Evolutionary conservation across 2,888 invertebrate species (phyloP).

Genomic region (Noctua janthe): DNA sequence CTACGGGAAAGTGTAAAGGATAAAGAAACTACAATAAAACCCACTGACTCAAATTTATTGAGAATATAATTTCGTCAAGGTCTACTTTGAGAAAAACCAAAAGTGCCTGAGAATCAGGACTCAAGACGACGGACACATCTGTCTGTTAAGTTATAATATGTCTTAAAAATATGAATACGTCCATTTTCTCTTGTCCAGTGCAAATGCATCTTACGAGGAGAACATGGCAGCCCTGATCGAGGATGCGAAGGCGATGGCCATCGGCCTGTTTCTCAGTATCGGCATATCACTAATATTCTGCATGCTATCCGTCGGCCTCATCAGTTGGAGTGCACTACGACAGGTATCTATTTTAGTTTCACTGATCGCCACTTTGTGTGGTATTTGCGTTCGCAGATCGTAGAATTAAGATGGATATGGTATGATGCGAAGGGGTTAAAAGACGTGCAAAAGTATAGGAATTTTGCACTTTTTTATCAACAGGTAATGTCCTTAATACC

Average conservation of each 20-base stretch:
- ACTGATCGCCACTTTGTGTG: not conserved
- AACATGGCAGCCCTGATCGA: slow-evolving; percentile 89
- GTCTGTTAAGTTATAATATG: not conserved
- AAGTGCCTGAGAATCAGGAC: not conserved
- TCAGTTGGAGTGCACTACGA: slow-evolving; percentile 90
- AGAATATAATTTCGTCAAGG: not conserved
- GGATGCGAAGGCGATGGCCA: slow-evolving; percentile 89
- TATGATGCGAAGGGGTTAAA: not conserved
- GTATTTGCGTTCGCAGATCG: slow-evolving; percentile 12
- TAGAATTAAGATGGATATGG: slow-evolving; percentile 14
- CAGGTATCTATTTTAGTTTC: slow-evolving; percentile 78
- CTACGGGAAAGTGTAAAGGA: not conserved
- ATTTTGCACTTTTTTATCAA: not conserved
- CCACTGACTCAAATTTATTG: slow-evolving; percentile 24
- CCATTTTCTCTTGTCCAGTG: slow-evolving; percentile 71
- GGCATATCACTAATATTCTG: slow-evolving; percentile 78
- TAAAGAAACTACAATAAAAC: slow-evolving; percentile 1
- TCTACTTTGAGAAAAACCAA: not conserved
- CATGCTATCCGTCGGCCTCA: slow-evolving; percentile 89
- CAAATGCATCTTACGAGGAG: slow-evolving; percentile 85
- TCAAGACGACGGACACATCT: not conserved
- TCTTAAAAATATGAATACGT: not conserved
- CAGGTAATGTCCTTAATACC: not conserved
- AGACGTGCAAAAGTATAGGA: not conserved
- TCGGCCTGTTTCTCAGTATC: slow-evolving; percentile 84